Base-by-base conservation (phyloP, 2,888 invertebrate species). In the Cabera pusaria region DNA sequence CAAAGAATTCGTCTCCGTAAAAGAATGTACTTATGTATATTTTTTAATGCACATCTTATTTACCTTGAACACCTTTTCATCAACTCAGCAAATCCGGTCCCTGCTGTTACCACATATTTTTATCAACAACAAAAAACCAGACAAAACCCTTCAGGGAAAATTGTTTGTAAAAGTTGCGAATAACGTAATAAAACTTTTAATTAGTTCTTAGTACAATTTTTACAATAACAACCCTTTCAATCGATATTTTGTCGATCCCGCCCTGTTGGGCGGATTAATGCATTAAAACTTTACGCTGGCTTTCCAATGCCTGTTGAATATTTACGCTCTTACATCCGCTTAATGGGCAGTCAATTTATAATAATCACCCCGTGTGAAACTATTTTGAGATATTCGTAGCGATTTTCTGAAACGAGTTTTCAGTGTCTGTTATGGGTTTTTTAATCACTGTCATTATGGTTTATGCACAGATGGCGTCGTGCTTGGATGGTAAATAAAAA, bases 101-200 rank as follows among this genome's bases (percentile, higher is more conserved):
- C n/a, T n/a, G n/a, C 18, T 36, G 18, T 36, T 36, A 24, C 18
- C 19, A 12, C 20, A 3, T 22, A 22, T 6, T 18, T 48, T 43
- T 5, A 16, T 14, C 5, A 11, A n/a, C 23, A 10, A 8, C 2
- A 16, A 14, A 12, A 23, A 36, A 11, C 22, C 16, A 6, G 21
- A 12, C 39, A 40, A 32, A 48, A 44, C 49, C 52, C 48, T 51
- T 46, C 35, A 43, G 52, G 32, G 46, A 21, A 12, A 53, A 55
- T 52, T 53, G 44, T 40, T 45, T 45, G 44, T 25, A 44, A 53
- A 69, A 65, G 56, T 62, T 63, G 31, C 19, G 36, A 54, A 52
- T 43, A 58, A 50, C 56, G 52, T 55, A 53, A 63, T 63, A 53
- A 54, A 69, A 65, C 52, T 67, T 69, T 64, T 65, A 68, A 68